phyloP scores from a whole-genome alignment of 2,113 vertebrate species.

The Anthoscopus minutus region DNA sequence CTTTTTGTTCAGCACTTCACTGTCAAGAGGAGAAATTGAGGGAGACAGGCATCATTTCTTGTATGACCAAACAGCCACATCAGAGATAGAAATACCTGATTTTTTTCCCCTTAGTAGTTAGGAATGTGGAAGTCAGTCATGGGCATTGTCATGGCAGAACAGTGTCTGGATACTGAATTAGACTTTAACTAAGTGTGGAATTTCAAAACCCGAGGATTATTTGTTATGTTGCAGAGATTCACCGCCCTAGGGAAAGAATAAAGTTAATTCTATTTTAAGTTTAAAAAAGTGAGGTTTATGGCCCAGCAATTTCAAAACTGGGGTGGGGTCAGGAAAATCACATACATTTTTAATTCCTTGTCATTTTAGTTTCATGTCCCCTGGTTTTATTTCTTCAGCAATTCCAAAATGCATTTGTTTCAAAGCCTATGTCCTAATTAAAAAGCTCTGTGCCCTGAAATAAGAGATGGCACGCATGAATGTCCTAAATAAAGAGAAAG shows the following conservation, averaged over 20 bases:
- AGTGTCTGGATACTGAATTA: background rate
- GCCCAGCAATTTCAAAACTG: background rate
- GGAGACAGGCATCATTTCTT: background rate
- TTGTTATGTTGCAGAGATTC: background rate
- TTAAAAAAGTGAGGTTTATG: background rate
- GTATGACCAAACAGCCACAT: background rate
- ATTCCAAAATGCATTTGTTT: background rate
- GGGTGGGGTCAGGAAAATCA: background rate
- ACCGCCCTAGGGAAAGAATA: background rate
- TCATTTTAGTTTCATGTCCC: background rate
- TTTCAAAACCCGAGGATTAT: background rate
- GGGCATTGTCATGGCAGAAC: background rate
- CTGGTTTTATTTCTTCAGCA: background rate
- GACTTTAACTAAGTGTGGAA: background rate
- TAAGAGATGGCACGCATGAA: background rate
- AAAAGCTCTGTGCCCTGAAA: constrained; percentile 22
- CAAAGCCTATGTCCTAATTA: constrained; percentile 20
- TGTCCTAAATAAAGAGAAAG: constrained; percentile 41
- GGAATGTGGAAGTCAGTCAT: background rate
- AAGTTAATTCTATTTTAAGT: background rate
- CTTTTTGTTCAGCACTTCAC: background rate
- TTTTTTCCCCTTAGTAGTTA: background rate
- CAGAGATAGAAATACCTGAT: background rate
- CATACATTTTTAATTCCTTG: background rate
- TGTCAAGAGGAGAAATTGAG: background rate